Evolutionary conservation across 2,888 invertebrate species (phyloP).

Genomic region (Marronus borbonicus): DNA sequence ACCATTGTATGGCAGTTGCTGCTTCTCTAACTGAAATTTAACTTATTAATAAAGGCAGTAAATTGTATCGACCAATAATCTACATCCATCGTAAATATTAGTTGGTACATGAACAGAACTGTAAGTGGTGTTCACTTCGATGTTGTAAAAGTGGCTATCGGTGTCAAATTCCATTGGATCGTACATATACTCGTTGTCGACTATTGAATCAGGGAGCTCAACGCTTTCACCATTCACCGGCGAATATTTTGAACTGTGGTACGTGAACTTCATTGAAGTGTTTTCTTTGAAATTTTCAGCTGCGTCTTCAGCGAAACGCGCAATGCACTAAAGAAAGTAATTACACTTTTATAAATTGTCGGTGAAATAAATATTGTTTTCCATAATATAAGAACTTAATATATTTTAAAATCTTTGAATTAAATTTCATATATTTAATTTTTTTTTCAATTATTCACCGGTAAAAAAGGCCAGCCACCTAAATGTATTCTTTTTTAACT

Average conservation of each 20-base stretch:
- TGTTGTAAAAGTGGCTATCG: conserved; percentile 89
- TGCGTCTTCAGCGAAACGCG: conserved; percentile 80
- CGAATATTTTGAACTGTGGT: conserved; percentile 90
- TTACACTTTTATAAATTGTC: background rate
- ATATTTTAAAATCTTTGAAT: too few relatives aligned
- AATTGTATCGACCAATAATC: conserved; percentile 49
- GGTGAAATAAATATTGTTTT: too few relatives aligned
- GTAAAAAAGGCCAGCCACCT: too few relatives aligned
- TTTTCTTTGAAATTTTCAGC: conserved; percentile 77
- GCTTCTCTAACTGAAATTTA: conserved; percentile 70
- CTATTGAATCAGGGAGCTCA: conserved; percentile 62
- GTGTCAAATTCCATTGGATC: conserved; percentile 76
- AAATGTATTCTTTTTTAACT: too few relatives aligned
- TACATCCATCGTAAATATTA: conserved; percentile 90
- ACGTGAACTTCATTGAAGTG: conserved; percentile 71
- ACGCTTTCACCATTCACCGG: conserved; percentile 65
- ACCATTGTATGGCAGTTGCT: conserved; percentile 90
- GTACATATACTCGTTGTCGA: conserved; percentile 70
- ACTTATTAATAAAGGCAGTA: conserved; percentile 2
- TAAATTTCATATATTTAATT: too few relatives aligned
- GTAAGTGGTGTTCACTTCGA: conserved; percentile 83
- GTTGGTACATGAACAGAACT: conserved; percentile 96
- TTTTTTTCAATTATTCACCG: too few relatives aligned
- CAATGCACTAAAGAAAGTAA: conserved; percentile 77
- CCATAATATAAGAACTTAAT: too few relatives aligned